These are phyloP conservation scores for Pardosa pseudoannulata DNA, from an alignment of 2,888 invertebrate species.

Conservation along the genomic window DNA sequence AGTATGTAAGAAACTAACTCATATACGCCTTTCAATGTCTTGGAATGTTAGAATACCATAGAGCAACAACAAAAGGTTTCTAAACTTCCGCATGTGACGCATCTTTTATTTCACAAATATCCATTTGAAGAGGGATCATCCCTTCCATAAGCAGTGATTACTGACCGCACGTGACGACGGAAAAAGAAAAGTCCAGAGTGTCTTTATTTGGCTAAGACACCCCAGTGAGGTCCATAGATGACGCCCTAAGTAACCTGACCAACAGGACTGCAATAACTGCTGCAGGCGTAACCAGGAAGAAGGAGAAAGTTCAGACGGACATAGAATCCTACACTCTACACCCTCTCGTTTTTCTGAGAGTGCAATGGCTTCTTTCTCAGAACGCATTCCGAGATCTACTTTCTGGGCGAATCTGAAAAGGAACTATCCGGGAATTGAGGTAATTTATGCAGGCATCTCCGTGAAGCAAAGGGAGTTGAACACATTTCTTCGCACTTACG, in stretches of 20 bases:
- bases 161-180: too few species aligned
- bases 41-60: too few species aligned
- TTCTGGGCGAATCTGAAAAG: not conserved
- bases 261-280: not conserved
- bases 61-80: too few species aligned
- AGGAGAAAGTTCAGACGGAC: not conserved
- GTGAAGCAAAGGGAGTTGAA: not conserved
- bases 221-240: too few species aligned
- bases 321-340: not conserved
- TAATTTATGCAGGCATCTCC: not conserved
- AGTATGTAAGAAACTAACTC: too few species aligned
- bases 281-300: constrained; percentile 8
- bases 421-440: not conserved
- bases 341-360: constrained; percentile 1
- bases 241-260: not conserved
- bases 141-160: too few species aligned
- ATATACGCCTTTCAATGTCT: too few species aligned
- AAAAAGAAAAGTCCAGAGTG: too few species aligned
- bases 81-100: too few species aligned
- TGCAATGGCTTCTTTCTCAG: not conserved
- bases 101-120: too few species aligned
- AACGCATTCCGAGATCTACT: constrained; percentile 4
- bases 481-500: too few species aligned
- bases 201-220: not conserved
- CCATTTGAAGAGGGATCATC: too few species aligned